Evolutionary conservation across 2,888 invertebrate genomes (phyloP), one percentile per base, ranked within the genome.

Genomic region (Drosophila tripunctata): DNA sequence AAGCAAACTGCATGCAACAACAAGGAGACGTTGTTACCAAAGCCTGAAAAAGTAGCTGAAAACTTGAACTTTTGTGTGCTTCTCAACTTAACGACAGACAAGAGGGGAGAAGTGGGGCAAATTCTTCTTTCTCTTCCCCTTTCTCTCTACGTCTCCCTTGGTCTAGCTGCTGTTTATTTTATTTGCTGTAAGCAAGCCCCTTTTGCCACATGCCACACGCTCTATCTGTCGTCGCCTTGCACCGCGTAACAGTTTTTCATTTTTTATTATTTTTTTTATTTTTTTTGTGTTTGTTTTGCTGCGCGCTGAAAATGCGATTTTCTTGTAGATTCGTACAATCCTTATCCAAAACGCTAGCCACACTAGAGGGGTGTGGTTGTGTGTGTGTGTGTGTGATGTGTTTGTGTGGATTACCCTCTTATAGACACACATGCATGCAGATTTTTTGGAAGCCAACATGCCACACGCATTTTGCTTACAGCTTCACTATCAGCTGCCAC

Each of bases 11-110:
- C 19, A n/a, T 36, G 51, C 38, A 40, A 27, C 27, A 27, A 21
- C 30, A 51, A 38, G 27, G 40, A 52, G 54, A 22, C 35, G 48
- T 10, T 30, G 66, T 6, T 4, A 27, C 21, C n/a, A 43, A 17
- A 24, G 38, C 41, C 38, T 48, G 60, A 65, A 85, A 73, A 76
- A 73, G 48, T 70, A 70, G 67, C 64, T 57, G 41, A 63, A 72
- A 85, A 84, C 76, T 87, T 87, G 66, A 84, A 85, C 82, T 82
- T 87, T 87, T 78, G 69, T 75, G 71, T 65, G 72, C 72, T 71
- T 64, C 75, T 69, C 84, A 77, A 83, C 80, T 80, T 69, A 79
- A 79, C 73, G 76, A 68, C 44, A 27, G n/a, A 40, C 41, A 22
- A 30, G 15, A 35, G 22, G 55, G 41, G 33, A 3, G n/a, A 14